Evolutionary conservation across 2,797 vertebrate genomes (phyloP).

Genomic region (Myotis vivesi): DNA sequence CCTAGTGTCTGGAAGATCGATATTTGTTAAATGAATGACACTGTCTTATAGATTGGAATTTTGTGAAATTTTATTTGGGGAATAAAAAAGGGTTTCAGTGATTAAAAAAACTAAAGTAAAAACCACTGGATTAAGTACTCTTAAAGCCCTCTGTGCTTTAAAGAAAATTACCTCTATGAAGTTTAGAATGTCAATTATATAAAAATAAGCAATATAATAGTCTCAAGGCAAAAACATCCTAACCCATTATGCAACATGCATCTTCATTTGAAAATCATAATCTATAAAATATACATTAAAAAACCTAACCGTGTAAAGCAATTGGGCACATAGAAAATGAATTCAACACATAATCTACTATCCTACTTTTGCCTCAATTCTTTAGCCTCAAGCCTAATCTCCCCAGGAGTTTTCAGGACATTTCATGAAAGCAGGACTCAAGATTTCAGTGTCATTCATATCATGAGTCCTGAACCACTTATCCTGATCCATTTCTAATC

Average conservation of each 20-base stretch:
- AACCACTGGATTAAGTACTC: neutral
- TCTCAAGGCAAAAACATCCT: neutral
- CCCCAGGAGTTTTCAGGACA: neutral
- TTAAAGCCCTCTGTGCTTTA: neutral
- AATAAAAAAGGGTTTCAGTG: neutral
- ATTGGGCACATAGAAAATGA: neutral
- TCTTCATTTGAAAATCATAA: constrained; percentile 35
- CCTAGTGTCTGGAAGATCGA: neutral
- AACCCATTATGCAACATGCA: neutral
- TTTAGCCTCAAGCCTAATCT: neutral
- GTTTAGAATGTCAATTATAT: neutral
- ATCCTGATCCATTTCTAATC: neutral
- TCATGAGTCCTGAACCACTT: neutral
- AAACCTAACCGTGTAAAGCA: neutral
- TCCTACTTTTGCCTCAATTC: neutral
- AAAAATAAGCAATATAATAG: constrained; percentile 11
- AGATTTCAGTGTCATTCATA: neutral
- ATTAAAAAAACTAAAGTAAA: neutral
- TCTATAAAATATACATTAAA: constrained; percentile 32
- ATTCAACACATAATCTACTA: neutral
- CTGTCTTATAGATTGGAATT: neutral
- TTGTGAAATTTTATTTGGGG: constrained; percentile 6
- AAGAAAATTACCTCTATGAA: neutral
- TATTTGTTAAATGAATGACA: constrained; percentile 26
- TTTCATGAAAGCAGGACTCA: neutral